A percentile compares a stretch with the other conserved stretches of the same genome.
Evolutionary conservation across 2,113 vertebrate genomes (phyloP).

Genomic region (Platysteira castanea): DNA sequence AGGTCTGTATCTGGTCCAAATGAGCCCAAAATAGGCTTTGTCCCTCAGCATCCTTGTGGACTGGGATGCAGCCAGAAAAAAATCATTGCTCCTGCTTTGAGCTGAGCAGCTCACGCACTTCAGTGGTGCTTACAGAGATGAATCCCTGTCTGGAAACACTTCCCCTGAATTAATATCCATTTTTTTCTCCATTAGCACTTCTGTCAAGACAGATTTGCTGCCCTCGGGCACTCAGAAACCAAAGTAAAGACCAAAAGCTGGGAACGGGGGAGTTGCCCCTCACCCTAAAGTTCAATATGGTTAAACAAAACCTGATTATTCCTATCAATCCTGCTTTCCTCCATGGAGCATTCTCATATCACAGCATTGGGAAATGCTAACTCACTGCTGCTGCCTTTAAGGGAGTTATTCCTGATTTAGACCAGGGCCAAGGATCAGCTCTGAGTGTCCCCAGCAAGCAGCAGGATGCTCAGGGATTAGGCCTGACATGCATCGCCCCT

Average conservation of each 20-base stretch:
- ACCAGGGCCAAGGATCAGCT: background rate
- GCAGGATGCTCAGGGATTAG: background rate
- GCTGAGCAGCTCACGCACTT: background rate
- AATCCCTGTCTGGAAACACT: background rate
- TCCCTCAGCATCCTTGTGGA: background rate
- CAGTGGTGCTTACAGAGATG: background rate
- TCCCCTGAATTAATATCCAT: background rate
- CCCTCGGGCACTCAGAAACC: background rate
- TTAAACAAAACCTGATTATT: background rate
- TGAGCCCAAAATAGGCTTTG: background rate
- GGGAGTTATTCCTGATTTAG: background rate
- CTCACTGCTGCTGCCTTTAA: background rate
- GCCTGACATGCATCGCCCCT: background rate
- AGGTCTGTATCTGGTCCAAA: background rate
- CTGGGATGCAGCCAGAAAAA: background rate
- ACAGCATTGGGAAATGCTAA: accelerated
- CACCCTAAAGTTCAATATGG: background rate
- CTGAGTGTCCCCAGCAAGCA: background rate
- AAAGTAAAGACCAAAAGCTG: background rate
- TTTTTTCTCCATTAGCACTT: background rate
- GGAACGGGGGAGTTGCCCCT: background rate
- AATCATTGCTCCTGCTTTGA: accelerated
- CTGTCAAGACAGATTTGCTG: background rate
- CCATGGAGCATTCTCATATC: accelerated
- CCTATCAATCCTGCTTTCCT: background rate